These are phyloP conservation scores for Otus scops DNA, from an alignment of 2,797 vertebrate genomes.

Conservation along the genomic window DNA sequence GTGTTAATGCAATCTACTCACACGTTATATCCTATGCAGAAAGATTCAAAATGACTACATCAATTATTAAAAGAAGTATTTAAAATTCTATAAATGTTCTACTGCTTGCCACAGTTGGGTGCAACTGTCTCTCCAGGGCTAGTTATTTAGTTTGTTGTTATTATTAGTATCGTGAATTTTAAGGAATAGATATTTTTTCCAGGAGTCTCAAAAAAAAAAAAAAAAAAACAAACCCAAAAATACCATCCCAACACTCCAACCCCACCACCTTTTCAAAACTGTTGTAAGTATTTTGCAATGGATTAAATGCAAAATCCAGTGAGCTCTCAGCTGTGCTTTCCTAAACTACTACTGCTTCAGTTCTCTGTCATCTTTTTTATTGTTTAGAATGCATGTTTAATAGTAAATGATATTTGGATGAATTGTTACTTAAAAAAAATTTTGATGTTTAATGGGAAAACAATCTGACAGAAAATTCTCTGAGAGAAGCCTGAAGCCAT, in stretches of 20 bases:
- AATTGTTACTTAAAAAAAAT: background rate
- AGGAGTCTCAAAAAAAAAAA: background rate
- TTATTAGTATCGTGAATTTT: conserved; percentile 50
- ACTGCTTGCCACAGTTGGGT: conserved; percentile 72
- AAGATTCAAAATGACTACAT: conserved; percentile 87
- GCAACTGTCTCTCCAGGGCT: conserved; percentile 72
- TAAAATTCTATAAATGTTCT: conserved; percentile 79
- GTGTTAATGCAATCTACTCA: conserved; percentile 81
- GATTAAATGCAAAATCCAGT: background rate
- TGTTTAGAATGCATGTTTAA: background rate
- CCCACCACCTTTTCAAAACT: background rate
- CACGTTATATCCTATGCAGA: conserved; percentile 80
- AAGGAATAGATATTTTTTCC: conserved; percentile 49
- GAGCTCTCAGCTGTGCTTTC: background rate
- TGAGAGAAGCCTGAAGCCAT: background rate
- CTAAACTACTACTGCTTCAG: background rate
- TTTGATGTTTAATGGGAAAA: background rate
- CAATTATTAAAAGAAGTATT: conserved; percentile 88
- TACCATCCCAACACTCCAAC: background rate
- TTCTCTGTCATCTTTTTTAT: background rate
- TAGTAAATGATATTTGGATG: background rate
- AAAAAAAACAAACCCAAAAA: too few species aligned
- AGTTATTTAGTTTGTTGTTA: conserved; percentile 61
- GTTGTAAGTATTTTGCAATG: conserved; percentile 25
- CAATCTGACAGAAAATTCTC: background rate